Evolutionary conservation across 2,888 invertebrate genomes (phyloP).

Genomic region (Trichacis sp.): DNA sequence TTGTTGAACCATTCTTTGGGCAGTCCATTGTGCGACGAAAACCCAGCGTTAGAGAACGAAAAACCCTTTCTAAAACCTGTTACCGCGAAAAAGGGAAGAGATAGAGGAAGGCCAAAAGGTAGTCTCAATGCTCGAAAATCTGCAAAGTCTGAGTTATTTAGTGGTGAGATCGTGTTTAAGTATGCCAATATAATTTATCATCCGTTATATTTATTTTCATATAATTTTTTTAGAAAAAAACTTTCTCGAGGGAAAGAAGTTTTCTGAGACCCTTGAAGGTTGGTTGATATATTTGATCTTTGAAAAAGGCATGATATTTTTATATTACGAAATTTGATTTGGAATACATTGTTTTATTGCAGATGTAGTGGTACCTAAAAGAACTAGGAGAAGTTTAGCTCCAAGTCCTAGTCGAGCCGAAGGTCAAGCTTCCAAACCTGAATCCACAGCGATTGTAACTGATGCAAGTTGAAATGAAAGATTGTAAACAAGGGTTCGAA

Average conservation of each 20-base stretch:
- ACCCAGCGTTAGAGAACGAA: conserved; percentile 52
- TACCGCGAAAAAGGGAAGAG: conserved; percentile 53
- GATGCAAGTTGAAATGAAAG: conserved; percentile 35
- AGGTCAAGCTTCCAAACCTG: conserved; percentile 67
- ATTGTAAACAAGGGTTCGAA: too few species aligned
- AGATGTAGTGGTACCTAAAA: conserved; percentile 61
- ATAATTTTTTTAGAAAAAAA: conserved; percentile 53
- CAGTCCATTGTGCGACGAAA: conserved; percentile 55
- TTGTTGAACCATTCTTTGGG: conserved; percentile 46
- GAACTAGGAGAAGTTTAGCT: conserved; percentile 61
- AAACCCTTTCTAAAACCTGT: conserved; percentile 63
- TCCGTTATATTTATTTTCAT: too few species aligned
- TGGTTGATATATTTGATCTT: conserved; percentile 7
- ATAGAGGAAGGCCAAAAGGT: conserved; percentile 56
- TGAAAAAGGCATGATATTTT: not conserved
- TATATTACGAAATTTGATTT: too few species aligned
- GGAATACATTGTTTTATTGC: conserved; percentile 16
- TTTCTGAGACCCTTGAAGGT: conserved; percentile 64
- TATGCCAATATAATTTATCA: too few species aligned
- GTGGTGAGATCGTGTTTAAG: too few species aligned
- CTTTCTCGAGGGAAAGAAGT: conserved; percentile 56
- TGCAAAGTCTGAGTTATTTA: conserved; percentile 55
- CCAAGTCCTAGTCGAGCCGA: conserved; percentile 68
- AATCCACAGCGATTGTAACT: conserved; percentile 61
- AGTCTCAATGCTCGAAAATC: conserved; percentile 53